A percentile compares a stretch with the other conserved stretches of the same genome.
Conservation (phyloP, 64 coral and sea anemone genomes). For the Pachyseris speciosa region DNA sequence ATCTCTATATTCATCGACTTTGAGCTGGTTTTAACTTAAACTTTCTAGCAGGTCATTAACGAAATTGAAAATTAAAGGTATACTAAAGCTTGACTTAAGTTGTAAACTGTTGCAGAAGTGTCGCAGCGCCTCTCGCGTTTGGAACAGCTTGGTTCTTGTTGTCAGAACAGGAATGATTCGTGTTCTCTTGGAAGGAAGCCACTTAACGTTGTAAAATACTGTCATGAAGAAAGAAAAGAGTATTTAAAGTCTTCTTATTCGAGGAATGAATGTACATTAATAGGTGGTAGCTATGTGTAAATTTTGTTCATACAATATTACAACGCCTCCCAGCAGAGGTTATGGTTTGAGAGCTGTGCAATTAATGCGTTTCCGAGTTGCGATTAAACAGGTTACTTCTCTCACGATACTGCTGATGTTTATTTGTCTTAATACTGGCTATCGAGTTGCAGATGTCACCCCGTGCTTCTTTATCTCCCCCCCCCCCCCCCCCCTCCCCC, state of each 20-base stretch:
- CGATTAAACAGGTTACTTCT: neutral
- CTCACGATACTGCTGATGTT: neutral
- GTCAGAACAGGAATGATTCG: neutral
- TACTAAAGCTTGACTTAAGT: too few species aligned
- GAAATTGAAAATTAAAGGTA: too few species aligned
- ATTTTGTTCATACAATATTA: slow-evolving; percentile 15
- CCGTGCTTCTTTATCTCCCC: too few species aligned
- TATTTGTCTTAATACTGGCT: too few species aligned
- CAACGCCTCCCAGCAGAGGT: neutral
- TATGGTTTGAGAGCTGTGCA: slow-evolving; percentile 1
- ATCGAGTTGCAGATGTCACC: too few species aligned
- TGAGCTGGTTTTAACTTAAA: too few species aligned
- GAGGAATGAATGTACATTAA: slow-evolving; percentile 35
- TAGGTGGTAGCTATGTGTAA: slow-evolving; percentile 24
- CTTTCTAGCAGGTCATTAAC: too few species aligned
- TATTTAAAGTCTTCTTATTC: slow-evolving; percentile 48
- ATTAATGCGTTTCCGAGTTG: neutral
- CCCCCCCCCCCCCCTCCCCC: too few species aligned
- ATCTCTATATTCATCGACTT: too few species aligned
- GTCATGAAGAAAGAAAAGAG: neutral
- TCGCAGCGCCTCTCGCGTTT: neutral
- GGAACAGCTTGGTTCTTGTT: neutral
- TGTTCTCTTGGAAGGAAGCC: slow-evolving; percentile 7
- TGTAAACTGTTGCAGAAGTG: too few species aligned
- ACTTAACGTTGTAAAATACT: slow-evolving; percentile 34